Evolutionary conservation across 1,140 invertebrate species (phyloP).

Genomic region (Nephotettix cincticeps): DNA sequence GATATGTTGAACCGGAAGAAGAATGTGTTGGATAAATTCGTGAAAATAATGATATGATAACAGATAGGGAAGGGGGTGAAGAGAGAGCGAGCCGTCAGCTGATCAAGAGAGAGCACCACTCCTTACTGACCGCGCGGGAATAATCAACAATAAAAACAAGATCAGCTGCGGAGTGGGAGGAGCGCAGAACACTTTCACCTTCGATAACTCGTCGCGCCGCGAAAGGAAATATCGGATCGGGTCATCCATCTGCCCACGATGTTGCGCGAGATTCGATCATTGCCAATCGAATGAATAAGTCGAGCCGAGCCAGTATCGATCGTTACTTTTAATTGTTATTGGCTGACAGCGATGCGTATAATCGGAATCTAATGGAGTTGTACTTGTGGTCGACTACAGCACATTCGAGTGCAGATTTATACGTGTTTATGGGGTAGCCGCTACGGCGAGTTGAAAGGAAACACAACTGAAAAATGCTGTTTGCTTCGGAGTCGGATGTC

Average conservation of each 20-base stretch:
- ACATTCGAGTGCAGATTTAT: no score
- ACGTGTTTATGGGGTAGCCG: no score
- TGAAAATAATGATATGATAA: no score
- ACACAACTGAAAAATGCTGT: no score
- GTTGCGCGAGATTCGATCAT: not conserved
- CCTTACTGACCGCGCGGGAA: not conserved
- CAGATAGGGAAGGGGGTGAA: no score
- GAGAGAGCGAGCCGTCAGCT: no score
- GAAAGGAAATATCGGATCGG: not conserved
- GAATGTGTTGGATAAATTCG: no score
- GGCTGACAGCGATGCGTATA: not conserved
- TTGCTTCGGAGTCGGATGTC: no score
- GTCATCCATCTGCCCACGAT: not conserved
- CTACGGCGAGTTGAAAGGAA: no score
- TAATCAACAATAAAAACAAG: slow-evolving; percentile 13
- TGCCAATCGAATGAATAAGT: not conserved
- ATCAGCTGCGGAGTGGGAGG: slow-evolving; percentile 4
- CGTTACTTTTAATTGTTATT: slow-evolving; percentile 2
- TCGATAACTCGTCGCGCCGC: not conserved
- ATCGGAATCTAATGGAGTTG: not conserved
- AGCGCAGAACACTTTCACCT: not conserved
- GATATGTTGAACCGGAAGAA: no score
- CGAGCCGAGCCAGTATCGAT: no score
- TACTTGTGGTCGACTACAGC: no score
- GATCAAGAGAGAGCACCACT: not conserved